These are phyloP conservation scores for Brachirus orientalis DNA, from an alignment of 2,113 vertebrate species.

Conservation along the genomic window DNA sequence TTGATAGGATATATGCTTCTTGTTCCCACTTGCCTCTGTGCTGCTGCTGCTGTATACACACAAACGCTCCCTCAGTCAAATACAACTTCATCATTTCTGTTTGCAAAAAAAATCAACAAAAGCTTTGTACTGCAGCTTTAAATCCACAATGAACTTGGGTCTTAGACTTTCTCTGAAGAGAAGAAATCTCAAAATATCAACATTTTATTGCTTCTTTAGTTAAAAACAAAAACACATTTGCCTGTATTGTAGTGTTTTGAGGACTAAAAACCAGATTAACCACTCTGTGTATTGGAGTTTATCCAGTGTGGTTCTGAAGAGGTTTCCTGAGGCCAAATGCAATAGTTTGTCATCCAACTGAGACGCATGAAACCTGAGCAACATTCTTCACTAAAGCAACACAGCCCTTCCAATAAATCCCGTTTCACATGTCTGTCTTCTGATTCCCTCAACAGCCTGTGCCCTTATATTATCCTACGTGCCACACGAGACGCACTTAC, in stretches of 20 bases:
- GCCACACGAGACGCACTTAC: neutral
- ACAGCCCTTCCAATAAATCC: constrained; percentile 4
- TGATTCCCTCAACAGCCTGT: neutral
- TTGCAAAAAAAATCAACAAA: too few relatives aligned
- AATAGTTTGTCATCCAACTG: constrained; percentile 25
- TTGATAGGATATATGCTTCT: too few relatives aligned
- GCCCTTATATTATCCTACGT: neutral
- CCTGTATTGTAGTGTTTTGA: too few relatives aligned
- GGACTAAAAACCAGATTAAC: too few relatives aligned
- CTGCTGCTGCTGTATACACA: too few relatives aligned
- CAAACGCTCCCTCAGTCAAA: too few relatives aligned
- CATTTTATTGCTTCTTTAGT: neutral
- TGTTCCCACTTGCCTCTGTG: too few relatives aligned
- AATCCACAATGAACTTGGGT: too few relatives aligned
- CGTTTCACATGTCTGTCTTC: neutral
- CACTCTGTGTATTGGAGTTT: constrained; percentile 8
- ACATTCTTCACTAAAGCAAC: neutral
- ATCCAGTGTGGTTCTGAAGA: constrained; percentile 23
- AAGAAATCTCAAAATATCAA: too few relatives aligned
- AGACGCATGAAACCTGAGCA: constrained; percentile 14
- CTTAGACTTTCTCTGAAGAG: too few relatives aligned
- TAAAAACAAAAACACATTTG: neutral
- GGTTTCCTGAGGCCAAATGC: neutral
- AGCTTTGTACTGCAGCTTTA: too few relatives aligned
- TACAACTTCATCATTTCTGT: too few relatives aligned